Base-by-base conservation (phyloP, 2,113 vertebrate genomes). In the Neogobius melanostomus region DNA sequence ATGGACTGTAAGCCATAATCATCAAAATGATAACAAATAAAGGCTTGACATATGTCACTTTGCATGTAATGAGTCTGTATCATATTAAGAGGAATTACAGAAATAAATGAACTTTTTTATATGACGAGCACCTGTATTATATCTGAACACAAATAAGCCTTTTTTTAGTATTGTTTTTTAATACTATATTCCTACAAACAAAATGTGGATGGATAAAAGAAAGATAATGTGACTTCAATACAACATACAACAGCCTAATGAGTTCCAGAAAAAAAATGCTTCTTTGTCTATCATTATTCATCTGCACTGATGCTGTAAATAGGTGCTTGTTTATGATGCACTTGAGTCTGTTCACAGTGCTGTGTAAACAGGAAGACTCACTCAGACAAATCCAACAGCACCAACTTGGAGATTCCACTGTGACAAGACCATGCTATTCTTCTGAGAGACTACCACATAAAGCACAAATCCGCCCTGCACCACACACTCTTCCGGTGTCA, bases 341-440 rank as follows among this genome's bases (percentile, higher is more conserved):
- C 75, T 51, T 11, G 75, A 80, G 53, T 10, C n/a, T 50, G 12
- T 36, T 65, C 44, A 62, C 57, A 14, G 48, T 16, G 57, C 49
- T 45, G 61, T 59, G 72, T 86, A 88, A 90, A 90, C 90, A 90
- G 87, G 85, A 91, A 85, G 68, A 68, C 71, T 79, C 47, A 62
- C 17, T 48, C 63, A 85, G 44, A 84, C 64, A 44, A 71, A 76
- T 76, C 50, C 49, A 44, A 60, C 69, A 56, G 62, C 64, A 67
- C 17, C 74, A 54, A 53, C 71, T 71, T 57, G 61, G 77, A 74
- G 74, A 84, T 84, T 90, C 79, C 78, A 77, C 36, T 52, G 6
- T 75, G 76, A 80, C 87, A 81, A 66, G 57, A 66, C 65, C 71
- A 53, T 71, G 79, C 74, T 83, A 80, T 87, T 69, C 71, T 84